A percentile compares a stretch with the other conserved stretches of the same genome.
phyloP scores from a whole-genome alignment of 2,113 vertebrate species.

The Prunella himalayana region DNA sequence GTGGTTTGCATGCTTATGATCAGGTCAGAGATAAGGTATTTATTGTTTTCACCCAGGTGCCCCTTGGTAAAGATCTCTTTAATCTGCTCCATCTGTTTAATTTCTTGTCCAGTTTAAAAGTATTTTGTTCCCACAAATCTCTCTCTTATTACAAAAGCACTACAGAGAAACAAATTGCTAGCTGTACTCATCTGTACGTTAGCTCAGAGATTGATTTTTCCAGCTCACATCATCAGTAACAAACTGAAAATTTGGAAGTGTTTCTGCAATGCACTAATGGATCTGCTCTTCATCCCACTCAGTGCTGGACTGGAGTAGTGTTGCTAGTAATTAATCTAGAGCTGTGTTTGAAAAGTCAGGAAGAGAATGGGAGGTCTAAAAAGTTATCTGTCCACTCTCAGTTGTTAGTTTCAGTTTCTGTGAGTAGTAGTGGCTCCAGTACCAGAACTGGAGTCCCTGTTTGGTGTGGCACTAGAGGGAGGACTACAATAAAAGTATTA shows the following conservation, averaged over 20 bases:
- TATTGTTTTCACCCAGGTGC: background rate
- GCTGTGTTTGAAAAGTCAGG: background rate
- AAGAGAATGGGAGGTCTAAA: background rate
- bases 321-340: background rate
- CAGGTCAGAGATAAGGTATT: background rate
- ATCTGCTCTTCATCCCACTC: background rate
- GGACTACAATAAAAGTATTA: background rate
- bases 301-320: background rate
- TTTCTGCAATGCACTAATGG: background rate
- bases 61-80: background rate
- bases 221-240: background rate
- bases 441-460: background rate
- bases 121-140: background rate
- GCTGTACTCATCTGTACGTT: background rate
- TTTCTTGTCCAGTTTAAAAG: background rate
- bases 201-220: conserved; percentile 1
- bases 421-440: background rate
- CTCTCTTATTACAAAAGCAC: background rate
- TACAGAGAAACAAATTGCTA: background rate
- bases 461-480: background rate
- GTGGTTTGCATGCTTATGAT: background rate
- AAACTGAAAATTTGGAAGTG: background rate
- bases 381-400: background rate
- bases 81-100: background rate
- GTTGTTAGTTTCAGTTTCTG: background rate